Base-by-base conservation (phyloP, 2,888 invertebrate genomes). In the Auanema freiburgensis region DNA sequence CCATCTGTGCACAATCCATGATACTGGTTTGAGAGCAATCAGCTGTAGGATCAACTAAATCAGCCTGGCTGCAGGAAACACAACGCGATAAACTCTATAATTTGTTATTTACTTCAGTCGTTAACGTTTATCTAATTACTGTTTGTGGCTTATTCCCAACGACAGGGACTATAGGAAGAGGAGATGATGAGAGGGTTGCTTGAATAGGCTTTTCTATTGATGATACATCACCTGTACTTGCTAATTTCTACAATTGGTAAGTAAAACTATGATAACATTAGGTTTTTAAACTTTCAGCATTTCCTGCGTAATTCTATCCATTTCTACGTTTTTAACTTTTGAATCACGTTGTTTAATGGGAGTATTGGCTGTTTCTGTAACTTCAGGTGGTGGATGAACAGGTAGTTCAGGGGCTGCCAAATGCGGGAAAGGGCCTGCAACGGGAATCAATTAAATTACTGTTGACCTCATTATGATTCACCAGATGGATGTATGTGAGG, bases 11-110 rank as follows among this genome's bases (percentile, higher is more conserved):
- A 53, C 76, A 76, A 16, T 72, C 73, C 23, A 53, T 59, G 14
- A 51, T 51, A 1, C 58, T 41, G 10, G 62, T 12, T 4, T 41
- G 43, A 5, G 63, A 49, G 63, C 78, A 78, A 51, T 78, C 78
- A 6, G 72, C 73, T 1, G 74, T 77, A 24, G 73, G 74, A 60
- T 77, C 74, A 6, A 65, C 49, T 44, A 70, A 65, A 41, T 75
- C 72, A 1, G 66, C 65, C 40, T 72, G 71, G 8, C 52, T 51
- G 53, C 74, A 76, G 1, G 56, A 41, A 10, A 60, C 53, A 49
- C 74, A 75, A 18, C 58, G 60, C 50, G 63, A 61, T 6, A 8
- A 59, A 4, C 43, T 52, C 65, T 65, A 14, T 14, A 57, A 53
- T 44, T 18, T 18, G 44, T 44, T n/a, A 42, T n/a, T n/a, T 5